These are phyloP conservation scores for Limnephilus auricula DNA, from an alignment of 2,888 invertebrate species.

Conservation along the genomic window DNA sequence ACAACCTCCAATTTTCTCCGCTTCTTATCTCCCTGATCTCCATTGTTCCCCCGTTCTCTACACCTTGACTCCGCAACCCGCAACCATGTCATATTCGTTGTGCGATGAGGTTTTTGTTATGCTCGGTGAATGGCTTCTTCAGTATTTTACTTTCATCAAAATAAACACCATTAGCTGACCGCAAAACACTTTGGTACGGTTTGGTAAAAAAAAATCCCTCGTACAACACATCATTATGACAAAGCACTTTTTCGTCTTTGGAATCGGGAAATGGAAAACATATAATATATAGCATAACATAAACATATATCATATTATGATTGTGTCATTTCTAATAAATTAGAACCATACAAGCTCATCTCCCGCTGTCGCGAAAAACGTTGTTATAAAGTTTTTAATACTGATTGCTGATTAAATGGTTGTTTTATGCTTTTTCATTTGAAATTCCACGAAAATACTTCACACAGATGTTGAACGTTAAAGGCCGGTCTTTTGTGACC, in stretches of 20 bases:
- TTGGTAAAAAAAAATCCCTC: not conserved
- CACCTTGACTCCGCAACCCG: not conserved
- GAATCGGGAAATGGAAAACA: not conserved
- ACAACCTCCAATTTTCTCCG: slow-evolving; percentile 27
- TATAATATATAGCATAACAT: too few species aligned
- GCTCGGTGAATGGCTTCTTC: not conserved
- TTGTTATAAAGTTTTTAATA: too few species aligned
- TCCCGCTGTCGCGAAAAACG: not conserved
- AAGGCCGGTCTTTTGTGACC: too few species aligned
- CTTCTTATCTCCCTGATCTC: slow-evolving; percentile 18
- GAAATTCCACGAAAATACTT: too few species aligned
- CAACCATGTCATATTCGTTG: slow-evolving; percentile 13
- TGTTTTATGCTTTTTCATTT: too few species aligned
- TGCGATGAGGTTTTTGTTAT: not conserved
- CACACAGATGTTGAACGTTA: too few species aligned
- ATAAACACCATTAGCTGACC: slow-evolving; percentile 4
- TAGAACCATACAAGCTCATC: not conserved
- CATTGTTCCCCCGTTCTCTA: slow-evolving; percentile 28
- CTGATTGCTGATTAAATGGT: too few species aligned
- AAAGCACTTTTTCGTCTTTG: not conserved
- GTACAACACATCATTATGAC: not conserved
- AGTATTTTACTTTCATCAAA: not conserved
- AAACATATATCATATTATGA: too few species aligned
- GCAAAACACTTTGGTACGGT: not conserved
- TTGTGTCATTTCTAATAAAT: not conserved